phyloP scores from a whole-genome alignment of 2,113 vertebrate genomes.

The Piaya cayana region DNA sequence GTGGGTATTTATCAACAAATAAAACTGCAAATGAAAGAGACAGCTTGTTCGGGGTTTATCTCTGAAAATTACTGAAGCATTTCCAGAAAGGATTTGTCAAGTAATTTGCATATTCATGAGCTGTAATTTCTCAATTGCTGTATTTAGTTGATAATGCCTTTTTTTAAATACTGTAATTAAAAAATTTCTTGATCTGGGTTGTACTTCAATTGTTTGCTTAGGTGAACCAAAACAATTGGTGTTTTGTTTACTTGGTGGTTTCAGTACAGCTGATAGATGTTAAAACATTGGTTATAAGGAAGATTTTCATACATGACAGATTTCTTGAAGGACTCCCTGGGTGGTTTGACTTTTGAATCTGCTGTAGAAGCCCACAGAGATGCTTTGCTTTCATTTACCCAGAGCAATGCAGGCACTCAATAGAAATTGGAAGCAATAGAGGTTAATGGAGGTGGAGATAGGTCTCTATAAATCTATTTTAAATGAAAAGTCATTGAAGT shows the following conservation, averaged over 20 bases:
- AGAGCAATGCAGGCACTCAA: background rate
- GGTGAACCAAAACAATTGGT: background rate
- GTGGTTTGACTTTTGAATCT: background rate
- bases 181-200: background rate
- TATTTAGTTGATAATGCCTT: conserved; percentile 44
- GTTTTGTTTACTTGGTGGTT: background rate
- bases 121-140: conserved; percentile 42
- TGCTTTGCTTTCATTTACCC: background rate
- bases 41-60: conserved; percentile 17
- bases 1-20: conserved; percentile 10
- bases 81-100: conserved; percentile 33
- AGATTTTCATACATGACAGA: background rate
- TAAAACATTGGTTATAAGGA: background rate
- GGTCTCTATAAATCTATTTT: background rate
- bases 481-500: background rate
- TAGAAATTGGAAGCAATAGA: background rate
- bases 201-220: background rate
- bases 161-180: conserved; percentile 57
- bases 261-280: background rate
- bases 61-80: conserved; percentile 52
- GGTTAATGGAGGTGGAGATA: background rate
- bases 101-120: conserved; percentile 52
- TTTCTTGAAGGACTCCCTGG: background rate
- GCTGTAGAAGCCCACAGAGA: background rate
- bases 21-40: conserved; percentile 23